A percentile compares a stretch with the other conserved stretches of the same genome.
phyloP scores from a whole-genome alignment of 2,888 invertebrate genomes.

The Dichetophora obliterata region DNA sequence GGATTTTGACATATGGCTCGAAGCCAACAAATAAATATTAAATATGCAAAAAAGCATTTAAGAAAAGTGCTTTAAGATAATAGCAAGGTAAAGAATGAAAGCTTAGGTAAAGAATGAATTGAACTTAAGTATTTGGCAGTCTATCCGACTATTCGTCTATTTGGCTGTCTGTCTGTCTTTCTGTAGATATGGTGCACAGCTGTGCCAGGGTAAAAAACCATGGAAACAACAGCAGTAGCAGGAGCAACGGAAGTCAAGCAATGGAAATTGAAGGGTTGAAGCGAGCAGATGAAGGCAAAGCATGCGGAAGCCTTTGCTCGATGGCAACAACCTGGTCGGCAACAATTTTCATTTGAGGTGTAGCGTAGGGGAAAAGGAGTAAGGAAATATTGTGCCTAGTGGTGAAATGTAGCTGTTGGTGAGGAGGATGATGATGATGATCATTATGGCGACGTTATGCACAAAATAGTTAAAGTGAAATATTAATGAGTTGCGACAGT shows the following conservation, averaged over 20 bases:
- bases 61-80: background rate
- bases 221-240: background rate
- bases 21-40: constrained; percentile 13
- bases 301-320: background rate
- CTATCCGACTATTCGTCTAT: background rate
- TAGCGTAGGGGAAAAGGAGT: background rate
- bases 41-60: constrained; percentile 13
- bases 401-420: background rate
- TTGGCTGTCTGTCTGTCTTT: background rate
- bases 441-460: background rate
- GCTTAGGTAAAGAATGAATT: background rate
- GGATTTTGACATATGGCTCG: constrained; percentile 1
- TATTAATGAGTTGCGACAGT: constrained; percentile 20
- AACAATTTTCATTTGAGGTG: background rate
- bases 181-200: background rate
- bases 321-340: constrained; percentile 1
- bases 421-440: background rate
- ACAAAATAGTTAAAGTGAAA: constrained; percentile 5
- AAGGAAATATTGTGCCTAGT: background rate
- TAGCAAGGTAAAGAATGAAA: background rate
- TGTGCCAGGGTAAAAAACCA: background rate
- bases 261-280: background rate
- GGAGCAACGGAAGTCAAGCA: background rate
- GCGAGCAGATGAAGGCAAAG: background rate
- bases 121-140: too few relatives aligned